phyloP scores from a whole-genome alignment of 2,797 vertebrate species.

The Poeciliopsis paucimaculata region DNA sequence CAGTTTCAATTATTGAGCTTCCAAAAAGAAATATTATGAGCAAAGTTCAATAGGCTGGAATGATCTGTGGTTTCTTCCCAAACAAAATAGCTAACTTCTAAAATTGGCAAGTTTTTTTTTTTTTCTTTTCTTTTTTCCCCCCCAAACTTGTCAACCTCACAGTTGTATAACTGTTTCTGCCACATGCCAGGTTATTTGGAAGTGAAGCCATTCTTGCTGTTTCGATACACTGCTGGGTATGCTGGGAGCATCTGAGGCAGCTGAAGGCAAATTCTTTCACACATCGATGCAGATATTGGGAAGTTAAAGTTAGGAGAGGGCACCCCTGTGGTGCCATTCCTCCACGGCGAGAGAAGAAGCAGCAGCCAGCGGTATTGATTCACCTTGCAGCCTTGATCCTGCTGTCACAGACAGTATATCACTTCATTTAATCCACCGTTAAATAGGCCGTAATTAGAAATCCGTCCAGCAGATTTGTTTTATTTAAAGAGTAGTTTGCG shows the following conservation, averaged over 20 bases:
- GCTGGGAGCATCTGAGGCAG: slow-evolving; percentile 52
- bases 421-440: slow-evolving; percentile 78
- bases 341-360: slow-evolving; percentile 42
- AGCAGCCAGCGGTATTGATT: slow-evolving; percentile 64
- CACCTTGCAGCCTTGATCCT: slow-evolving; percentile 65
- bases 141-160: slow-evolving; percentile 15
- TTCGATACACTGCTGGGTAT: slow-evolving; percentile 44
- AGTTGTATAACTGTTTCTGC: slow-evolving; percentile 16
- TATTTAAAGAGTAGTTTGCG: slow-evolving; percentile 50
- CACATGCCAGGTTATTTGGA: slow-evolving; percentile 17
- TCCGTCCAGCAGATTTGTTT: slow-evolving; percentile 62
- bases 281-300: slow-evolving; percentile 51
- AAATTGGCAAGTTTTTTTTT: background rate
- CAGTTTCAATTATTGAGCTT: slow-evolving; percentile 60
- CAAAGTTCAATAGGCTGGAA: slow-evolving; percentile 58
- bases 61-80: slow-evolving; percentile 25
- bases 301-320: slow-evolving; percentile 51
- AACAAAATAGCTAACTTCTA: slow-evolving; percentile 36
- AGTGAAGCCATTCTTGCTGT: slow-evolving; percentile 15
- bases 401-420: slow-evolving; percentile 74
- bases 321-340: slow-evolving; percentile 44
- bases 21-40: slow-evolving; percentile 58
- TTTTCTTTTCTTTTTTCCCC: slow-evolving; percentile 7
- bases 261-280: slow-evolving; percentile 52
- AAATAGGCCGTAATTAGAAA: slow-evolving; percentile 74